Evolutionary conservation across 2,797 vertebrate genomes (phyloP), one percentile per base, ranked within the genome.

Genomic region (Trachops cirrhosus): DNA sequence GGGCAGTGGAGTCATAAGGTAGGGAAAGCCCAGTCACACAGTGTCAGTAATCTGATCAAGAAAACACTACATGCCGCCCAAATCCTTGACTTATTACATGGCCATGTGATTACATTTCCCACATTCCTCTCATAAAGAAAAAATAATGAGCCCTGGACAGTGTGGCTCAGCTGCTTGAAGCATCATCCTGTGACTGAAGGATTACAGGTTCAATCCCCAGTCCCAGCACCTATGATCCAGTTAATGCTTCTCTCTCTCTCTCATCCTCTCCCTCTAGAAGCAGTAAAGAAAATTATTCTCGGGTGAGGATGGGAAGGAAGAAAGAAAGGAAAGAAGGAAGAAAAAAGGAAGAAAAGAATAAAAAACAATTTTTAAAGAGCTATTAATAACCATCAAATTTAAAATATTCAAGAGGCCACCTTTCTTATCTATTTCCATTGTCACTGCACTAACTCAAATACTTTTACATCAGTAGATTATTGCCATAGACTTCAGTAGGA

Each of bases 311-410:
- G 11, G 24, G 57, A 59, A 26, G 24, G 24, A 59, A 64, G 59
- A 64, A 64, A 64, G 59, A 64, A 64, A 32, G 5, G 59, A 32
- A 62, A 32, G 59, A 62, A 62, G 57, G 4, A 62, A 62, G 14
- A 2, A 64, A 29, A 29, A 19, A 64, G 12, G 59, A 64, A 64
- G 29, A 64, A 64, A 64, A 64, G 29, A 64, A 64, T 62, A 12
- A 64, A 32, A 93, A 88, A 80, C 16, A 92, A 48, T 41, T 94
- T 91, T 87, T 78, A 85, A 86, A 92, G 44, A 41, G 41, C 26
- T 78, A 39, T 24, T 67, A 89, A 21, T n/a, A 74, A 74, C 21
- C 34, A 71, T 37, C 12, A 70, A 71, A 75, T 70, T 46, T 78
- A 24, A 86, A 75, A 71, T 79, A 70, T 89, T 83, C 82, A 46